phyloP scores from a whole-genome alignment of 2,888 invertebrate species.

The Hartigia nigra region DNA sequence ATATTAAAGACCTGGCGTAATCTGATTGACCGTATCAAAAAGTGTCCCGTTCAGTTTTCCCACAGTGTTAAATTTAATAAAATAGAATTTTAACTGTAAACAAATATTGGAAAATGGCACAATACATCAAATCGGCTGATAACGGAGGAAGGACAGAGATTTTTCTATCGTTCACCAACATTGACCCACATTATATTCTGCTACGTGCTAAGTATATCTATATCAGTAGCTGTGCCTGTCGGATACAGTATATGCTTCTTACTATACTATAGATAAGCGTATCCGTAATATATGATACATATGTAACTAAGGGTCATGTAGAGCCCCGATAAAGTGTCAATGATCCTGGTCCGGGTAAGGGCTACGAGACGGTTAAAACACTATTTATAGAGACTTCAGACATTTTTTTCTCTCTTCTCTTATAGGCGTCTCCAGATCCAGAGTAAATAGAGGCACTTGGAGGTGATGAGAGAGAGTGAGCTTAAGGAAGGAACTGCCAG shows the following conservation, averaged over 20 bases:
- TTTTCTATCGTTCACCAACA: neutral
- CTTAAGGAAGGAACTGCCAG: neutral
- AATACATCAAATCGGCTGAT: neutral
- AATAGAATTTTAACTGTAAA: neutral
- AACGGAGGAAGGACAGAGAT: neutral
- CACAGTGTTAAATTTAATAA: neutral
- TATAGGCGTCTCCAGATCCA: neutral
- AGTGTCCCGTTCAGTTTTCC: neutral
- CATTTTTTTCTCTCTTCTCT: neutral
- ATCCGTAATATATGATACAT: neutral
- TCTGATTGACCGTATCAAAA: neutral
- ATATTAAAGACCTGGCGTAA: neutral
- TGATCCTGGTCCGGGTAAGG: neutral
- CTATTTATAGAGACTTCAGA: conserved; percentile 3
- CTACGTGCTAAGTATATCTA: neutral
- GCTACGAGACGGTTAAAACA: neutral
- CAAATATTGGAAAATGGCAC: neutral
- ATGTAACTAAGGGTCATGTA: neutral
- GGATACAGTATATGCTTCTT: neutral
- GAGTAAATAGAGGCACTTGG: conserved; percentile 2
- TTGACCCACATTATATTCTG: neutral
- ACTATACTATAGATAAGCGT: neutral
- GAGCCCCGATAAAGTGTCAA: conserved; percentile 1
- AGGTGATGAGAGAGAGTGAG: conserved; percentile 1
- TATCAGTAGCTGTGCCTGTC: neutral